A percentile compares a stretch with the other conserved stretches of the same genome.
Evolutionary conservation across 2,888 invertebrate genomes (phyloP).

Genomic region (Melanargia galathea): DNA sequence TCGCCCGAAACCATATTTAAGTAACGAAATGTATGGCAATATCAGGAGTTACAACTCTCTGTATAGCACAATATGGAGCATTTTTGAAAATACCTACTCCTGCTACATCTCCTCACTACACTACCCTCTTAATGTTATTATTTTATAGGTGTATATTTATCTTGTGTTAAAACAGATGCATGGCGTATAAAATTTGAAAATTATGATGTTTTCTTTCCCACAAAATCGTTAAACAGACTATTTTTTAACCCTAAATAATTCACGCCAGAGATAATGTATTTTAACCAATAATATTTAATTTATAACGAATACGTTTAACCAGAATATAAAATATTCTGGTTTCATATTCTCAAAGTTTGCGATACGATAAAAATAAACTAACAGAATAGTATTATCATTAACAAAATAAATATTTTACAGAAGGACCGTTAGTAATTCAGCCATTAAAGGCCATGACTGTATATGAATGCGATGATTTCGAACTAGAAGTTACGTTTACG

Average conservation of each 20-base stretch:
- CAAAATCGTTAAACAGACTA: not conserved
- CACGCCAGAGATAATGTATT: not conserved
- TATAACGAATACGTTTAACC: not conserved
- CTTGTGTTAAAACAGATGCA: conserved; percentile 70
- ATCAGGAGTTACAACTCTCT: too few relatives aligned
- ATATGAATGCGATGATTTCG: conserved; percentile 85
- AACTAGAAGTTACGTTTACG: conserved; percentile 87
- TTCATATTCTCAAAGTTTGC: not conserved
- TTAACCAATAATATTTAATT: not conserved
- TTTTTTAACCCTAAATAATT: not conserved
- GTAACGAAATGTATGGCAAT: too few relatives aligned
- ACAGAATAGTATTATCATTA: conserved; percentile 39
- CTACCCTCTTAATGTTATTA: not conserved
- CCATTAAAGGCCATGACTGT: conserved; percentile 89
- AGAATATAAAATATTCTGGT: not conserved
- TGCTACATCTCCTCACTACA: too few relatives aligned
- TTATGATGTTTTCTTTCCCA: not conserved
- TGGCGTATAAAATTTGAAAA: conserved; percentile 47
- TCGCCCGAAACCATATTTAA: too few relatives aligned
- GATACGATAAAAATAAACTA: conserved; percentile 32
- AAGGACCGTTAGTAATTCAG: conserved; percentile 85
- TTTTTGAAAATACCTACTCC: too few relatives aligned
- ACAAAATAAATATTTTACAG: conserved; percentile 65
- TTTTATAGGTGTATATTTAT: too few relatives aligned
- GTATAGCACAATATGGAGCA: too few relatives aligned